Conservation (phyloP, 2,113 vertebrate genomes). For the Lepus europaeus region DNA sequence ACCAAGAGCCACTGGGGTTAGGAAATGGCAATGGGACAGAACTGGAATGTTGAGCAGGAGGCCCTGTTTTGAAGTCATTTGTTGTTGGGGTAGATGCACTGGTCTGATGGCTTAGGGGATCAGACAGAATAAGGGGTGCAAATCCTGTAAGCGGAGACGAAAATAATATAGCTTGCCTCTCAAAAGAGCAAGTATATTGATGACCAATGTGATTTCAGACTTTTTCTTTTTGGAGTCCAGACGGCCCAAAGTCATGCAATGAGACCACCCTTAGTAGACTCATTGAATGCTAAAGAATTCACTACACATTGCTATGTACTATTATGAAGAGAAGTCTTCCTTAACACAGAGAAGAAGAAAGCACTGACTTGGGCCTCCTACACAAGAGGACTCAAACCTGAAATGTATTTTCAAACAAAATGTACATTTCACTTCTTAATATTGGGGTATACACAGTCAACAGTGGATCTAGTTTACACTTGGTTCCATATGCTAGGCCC, state of each 20-base stretch:
- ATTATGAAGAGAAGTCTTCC: not conserved
- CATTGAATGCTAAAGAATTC: constrained; percentile 30
- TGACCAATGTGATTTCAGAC: not conserved
- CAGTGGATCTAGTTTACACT: constrained; percentile 16
- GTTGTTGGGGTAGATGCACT: not conserved
- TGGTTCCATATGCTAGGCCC: not conserved
- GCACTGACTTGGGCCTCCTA: not conserved
- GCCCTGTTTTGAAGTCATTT: not conserved
- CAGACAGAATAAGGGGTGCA: not conserved
- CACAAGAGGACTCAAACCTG: not conserved
- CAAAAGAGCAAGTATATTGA: not conserved
- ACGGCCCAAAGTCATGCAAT: not conserved
- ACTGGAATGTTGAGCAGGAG: not conserved
- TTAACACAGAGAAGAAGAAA: constrained; percentile 11
- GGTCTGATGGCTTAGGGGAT: not conserved
- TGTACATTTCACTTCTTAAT: not conserved
- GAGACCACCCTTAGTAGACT: constrained; percentile 20
- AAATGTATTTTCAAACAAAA: constrained; percentile 33
- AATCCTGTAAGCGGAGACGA: not conserved
- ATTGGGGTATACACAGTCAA: not conserved
- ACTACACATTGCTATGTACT: not conserved
- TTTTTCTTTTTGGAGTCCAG: not conserved
- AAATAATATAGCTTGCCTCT: constrained; percentile 31
- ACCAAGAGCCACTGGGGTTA: not conserved
- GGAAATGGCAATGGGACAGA: not conserved